Conservation (phyloP, 1,140 invertebrate species). For the Stegodyphus mimosarum region DNA sequence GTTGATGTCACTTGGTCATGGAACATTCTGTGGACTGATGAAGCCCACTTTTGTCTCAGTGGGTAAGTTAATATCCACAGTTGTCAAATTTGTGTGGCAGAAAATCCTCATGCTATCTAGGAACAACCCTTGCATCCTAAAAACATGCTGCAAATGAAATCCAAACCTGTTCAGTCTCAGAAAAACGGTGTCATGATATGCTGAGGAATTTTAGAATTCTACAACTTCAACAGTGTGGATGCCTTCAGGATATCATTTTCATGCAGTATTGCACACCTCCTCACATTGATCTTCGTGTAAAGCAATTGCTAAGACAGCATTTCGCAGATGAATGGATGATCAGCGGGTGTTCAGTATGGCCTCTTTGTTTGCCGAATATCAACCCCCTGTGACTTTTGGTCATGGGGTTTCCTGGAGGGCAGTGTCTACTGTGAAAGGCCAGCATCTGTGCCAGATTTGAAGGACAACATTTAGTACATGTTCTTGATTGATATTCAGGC, state of each 20-base stretch:
- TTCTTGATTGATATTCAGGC: conserved; percentile 12
- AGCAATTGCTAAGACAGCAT: conserved; percentile 8
- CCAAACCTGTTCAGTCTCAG: not conserved
- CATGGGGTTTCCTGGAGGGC: not conserved
- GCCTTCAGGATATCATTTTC: conserved; percentile 9
- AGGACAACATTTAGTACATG: no score
- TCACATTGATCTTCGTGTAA: not conserved
- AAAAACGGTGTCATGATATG: not conserved
- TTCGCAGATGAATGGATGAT: not conserved
- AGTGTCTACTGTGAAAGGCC: not conserved
- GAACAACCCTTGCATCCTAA: conserved; percentile 2
- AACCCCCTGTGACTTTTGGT: conserved; percentile 12
- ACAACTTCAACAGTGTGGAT: not conserved
- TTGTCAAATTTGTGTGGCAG: not conserved
- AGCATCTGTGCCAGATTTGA: not conserved
- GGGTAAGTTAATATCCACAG: not conserved
- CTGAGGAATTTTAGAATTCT: not conserved
- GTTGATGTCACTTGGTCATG: conserved; percentile 1
- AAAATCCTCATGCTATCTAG: not conserved
- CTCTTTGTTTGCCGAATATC: not conserved
- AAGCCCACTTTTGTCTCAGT: conserved; percentile 7
- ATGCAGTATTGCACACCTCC: no score
- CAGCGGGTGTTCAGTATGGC: not conserved
- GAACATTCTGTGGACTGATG: conserved; percentile 7
- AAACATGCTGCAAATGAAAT: not conserved